Percentiles rank a stretch among this genome's conserved stretches.
phyloP scores from a whole-genome alignment of 1,140 invertebrate species.

The Maconellicoccus hirsutus region DNA sequence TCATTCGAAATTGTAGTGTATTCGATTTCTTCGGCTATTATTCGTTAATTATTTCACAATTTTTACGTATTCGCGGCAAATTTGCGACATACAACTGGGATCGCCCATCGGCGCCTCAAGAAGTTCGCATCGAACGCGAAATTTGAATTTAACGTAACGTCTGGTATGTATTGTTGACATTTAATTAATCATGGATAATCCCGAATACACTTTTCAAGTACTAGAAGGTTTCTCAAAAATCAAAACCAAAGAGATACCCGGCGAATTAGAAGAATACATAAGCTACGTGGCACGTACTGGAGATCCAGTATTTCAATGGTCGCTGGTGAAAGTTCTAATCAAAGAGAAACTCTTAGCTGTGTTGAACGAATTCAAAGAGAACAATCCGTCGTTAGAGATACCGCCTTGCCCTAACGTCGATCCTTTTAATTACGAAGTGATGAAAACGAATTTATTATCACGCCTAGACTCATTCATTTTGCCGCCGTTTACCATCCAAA shows the following conservation, averaged over 20 bases:
- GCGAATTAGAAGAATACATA: slow-evolving; percentile 79
- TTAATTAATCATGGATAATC: slow-evolving; percentile 55
- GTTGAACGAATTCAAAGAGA: slow-evolving; percentile 74
- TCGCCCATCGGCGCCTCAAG: too few relatives aligned
- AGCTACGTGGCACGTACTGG: slow-evolving; percentile 84
- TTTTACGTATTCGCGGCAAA: too few relatives aligned
- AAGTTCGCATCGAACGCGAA: too few relatives aligned
- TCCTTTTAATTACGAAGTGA: slow-evolving; percentile 76
- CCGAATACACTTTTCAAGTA: slow-evolving; percentile 68
- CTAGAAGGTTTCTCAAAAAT: slow-evolving; percentile 75
- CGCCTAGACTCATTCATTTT: slow-evolving; percentile 70
- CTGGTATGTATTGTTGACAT: too few relatives aligned
- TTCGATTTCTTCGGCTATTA: too few relatives aligned
- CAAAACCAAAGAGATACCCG: slow-evolving; percentile 69
- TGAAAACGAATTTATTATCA: slow-evolving; percentile 74
- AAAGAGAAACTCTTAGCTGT: slow-evolving; percentile 74
- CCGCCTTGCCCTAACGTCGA: slow-evolving; percentile 79
- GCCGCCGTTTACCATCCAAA: slow-evolving; percentile 91
- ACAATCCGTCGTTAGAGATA: slow-evolving; percentile 56
- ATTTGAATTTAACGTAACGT: too few relatives aligned
- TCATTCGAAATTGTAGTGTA: too few relatives aligned
- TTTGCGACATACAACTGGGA: too few relatives aligned
- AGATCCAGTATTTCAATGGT: slow-evolving; percentile 87
- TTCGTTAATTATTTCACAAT: too few relatives aligned
- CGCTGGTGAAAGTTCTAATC: slow-evolving; percentile 72